phyloP scores from a whole-genome alignment of 2,888 invertebrate genomes.

The Amblyjoppa proteus region DNA sequence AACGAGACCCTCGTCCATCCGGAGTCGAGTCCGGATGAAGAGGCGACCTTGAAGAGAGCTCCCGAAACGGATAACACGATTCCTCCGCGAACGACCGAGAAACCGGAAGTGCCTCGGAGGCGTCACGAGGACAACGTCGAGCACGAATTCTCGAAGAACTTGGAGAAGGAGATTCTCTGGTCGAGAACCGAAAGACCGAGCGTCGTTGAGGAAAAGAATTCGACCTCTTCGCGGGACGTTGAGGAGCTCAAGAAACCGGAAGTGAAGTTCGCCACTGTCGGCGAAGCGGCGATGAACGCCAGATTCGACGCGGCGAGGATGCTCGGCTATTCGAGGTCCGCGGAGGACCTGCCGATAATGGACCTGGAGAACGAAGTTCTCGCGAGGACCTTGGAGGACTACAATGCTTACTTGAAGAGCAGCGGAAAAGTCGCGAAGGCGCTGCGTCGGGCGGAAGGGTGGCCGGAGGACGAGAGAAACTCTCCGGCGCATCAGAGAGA shows the following conservation, averaged over 20 bases:
- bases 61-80: slow-evolving; percentile 60
- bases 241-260: not conserved
- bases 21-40: slow-evolving; percentile 5
- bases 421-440: slow-evolving; percentile 46
- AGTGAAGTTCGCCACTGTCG: not conserved
- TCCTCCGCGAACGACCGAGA: slow-evolving; percentile 53
- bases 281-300: slow-evolving; percentile 13
- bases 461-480: slow-evolving; percentile 29
- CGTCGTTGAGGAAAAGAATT: not conserved
- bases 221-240: not conserved
- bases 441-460: slow-evolving; percentile 22
- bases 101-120: slow-evolving; percentile 46
- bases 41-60: slow-evolving; percentile 40
- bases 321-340: slow-evolving; percentile 79
- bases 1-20: slow-evolving; percentile 29
- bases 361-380: slow-evolving; percentile 81
- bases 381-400: slow-evolving; percentile 78
- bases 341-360: slow-evolving; percentile 79
- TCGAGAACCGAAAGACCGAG: slow-evolving; percentile 64
- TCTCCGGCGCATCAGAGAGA: slow-evolving; percentile 33
- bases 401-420: slow-evolving; percentile 78
- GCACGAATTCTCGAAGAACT: slow-evolving; percentile 78
- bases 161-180: slow-evolving; percentile 78
- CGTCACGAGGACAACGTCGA: slow-evolving; percentile 75
- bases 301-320: slow-evolving; percentile 79